Conservation (phyloP, 2,113 vertebrate genomes). For the Psittacula cyanocephala region DNA sequence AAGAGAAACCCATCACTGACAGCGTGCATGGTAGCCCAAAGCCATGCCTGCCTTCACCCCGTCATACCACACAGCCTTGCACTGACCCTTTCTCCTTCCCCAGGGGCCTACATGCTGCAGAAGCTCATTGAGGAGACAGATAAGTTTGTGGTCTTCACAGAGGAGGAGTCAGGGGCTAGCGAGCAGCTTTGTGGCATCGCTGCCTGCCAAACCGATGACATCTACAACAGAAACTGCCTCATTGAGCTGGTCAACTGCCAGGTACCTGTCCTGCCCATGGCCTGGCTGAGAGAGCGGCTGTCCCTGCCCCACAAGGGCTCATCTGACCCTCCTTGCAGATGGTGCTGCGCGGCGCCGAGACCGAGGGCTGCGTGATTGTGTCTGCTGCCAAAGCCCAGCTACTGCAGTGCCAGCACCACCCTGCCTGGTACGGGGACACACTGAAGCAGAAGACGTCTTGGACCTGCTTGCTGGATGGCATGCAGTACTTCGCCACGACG, state of each 20-base stretch:
- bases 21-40: background rate
- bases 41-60: background rate
- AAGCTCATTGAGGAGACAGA: slow-evolving; percentile 97
- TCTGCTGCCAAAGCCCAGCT: slow-evolving; percentile 95
- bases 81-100: background rate
- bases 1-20: background rate
- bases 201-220: slow-evolving; percentile 92
- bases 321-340: slow-evolving; percentile 73
- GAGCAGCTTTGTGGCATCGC: slow-evolving; percentile 95
- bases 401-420: slow-evolving; percentile 94
- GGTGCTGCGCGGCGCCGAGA: slow-evolving; percentile 95
- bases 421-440: slow-evolving; percentile 93
- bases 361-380: slow-evolving; percentile 93
- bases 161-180: slow-evolving; percentile 94
- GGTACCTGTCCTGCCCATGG: slow-evolving; percentile 65
- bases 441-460: slow-evolving; percentile 97
- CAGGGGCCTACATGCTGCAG: slow-evolving; percentile 96
- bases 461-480: slow-evolving; percentile 94
- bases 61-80: accelerated
- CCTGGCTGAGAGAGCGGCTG: background rate
- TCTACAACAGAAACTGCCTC: slow-evolving; percentile 97
- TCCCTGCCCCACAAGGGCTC: background rate
- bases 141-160: slow-evolving; percentile 96
- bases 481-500: slow-evolving; percentile 99
- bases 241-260: slow-evolving; percentile 98